Conservation (phyloP, 2,888 invertebrate genomes). For the Ophion ellenae region DNA sequence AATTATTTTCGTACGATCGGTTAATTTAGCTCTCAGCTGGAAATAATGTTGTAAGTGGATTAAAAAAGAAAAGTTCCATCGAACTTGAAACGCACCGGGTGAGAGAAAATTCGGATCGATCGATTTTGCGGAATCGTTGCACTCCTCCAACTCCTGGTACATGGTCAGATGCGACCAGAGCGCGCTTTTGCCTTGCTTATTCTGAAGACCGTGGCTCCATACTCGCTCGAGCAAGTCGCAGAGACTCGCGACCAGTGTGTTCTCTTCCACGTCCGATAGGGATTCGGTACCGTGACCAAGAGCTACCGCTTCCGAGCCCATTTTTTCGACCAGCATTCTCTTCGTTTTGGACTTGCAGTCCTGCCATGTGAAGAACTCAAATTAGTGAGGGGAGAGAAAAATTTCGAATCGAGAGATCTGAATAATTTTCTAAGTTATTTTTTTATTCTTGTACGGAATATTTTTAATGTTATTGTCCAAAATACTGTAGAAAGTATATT, state of each 20-base stretch:
- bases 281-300: constrained; percentile 94
- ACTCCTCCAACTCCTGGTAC: constrained; percentile 93
- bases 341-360: constrained; percentile 98
- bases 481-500: no score
- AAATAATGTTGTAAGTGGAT: neutral
- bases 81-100: constrained; percentile 85
- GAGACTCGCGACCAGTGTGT: constrained; percentile 98
- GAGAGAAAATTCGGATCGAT: constrained; percentile 87
- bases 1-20: neutral
- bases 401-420: neutral
- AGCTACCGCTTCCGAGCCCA: constrained; percentile 98
- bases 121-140: constrained; percentile 85
- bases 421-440: no score
- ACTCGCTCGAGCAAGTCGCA: constrained; percentile 98
- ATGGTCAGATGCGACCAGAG: constrained; percentile 97
- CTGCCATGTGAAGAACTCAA: constrained; percentile 82
- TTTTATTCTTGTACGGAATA: no score
- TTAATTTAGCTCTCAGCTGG: neutral
- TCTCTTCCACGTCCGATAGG: constrained; percentile 94
- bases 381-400: neutral
- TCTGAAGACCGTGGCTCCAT: constrained; percentile 98
- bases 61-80: neutral
- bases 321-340: constrained; percentile 99
- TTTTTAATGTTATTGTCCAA: no score
- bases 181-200: constrained; percentile 98